Evolutionary conservation across 2,113 vertebrate species (phyloP).

Genomic region (Trachemys scripta): DNA sequence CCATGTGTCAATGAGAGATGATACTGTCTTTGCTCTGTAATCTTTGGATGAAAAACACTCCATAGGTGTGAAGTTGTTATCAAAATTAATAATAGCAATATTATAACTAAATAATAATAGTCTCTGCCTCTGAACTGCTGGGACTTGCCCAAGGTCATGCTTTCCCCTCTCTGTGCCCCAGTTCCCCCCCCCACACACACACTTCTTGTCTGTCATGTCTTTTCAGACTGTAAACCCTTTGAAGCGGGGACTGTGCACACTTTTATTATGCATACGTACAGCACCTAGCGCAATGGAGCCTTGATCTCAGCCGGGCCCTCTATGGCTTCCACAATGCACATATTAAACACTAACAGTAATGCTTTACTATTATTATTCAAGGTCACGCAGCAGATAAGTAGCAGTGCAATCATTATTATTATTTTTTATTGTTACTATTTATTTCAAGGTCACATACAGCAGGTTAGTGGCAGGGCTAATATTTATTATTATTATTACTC

Average conservation of each 20-base stretch:
- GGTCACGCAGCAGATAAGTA: not conserved
- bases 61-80: not conserved
- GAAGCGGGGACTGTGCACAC: not conserved
- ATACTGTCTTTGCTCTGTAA: not conserved
- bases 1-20: not conserved
- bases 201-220: not conserved
- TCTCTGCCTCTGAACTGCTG: not conserved
- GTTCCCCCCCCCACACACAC: not conserved
- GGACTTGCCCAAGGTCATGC: not conserved
- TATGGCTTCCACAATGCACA: accelerated
- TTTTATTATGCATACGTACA: not conserved
- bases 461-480: not conserved
- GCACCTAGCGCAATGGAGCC: not conserved
- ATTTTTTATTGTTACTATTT: not conserved
- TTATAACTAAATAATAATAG: not conserved
- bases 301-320: not conserved
- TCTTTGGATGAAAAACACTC: not conserved
- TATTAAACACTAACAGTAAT: not conserved
- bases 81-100: not conserved
- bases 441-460: not conserved
- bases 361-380: not conserved
- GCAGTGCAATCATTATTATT: not conserved
- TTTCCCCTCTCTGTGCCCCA: not conserved
- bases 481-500: not conserved
- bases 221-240: not conserved